Evolutionary conservation across 2,888 invertebrate species (phyloP), one percentile per base, ranked within the genome.

Genomic region (Nemurella pictetii): DNA sequence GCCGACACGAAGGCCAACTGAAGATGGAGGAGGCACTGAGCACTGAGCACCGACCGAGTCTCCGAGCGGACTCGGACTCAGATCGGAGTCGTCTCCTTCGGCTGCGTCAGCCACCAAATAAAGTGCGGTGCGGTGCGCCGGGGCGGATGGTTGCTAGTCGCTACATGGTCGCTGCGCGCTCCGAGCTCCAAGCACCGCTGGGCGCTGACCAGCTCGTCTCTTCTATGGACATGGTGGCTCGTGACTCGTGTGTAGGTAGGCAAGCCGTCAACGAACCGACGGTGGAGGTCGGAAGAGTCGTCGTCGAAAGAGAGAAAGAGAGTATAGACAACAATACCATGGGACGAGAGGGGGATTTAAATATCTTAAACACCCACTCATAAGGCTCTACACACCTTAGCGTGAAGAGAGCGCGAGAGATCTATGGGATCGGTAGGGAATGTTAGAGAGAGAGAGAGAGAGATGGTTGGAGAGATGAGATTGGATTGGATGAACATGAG

Each of bases 291-390:
- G 28, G 28, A 0, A 75, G 75, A 75, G 75, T 75, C 75, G n/a
- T 26, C 26, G 27, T 75, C 29, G 78, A 78, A 78, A 78, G 28
- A 78, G 28, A n/a, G 28, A 78, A n/a, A 78, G 28, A 28, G 5
- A 78, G 78, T 78, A 28, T 12, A 81, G 26, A 80, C 75, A 78
- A 78, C 78, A 78, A 78, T 78, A 78, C 27, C 29, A 35, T 35
- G 28, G 72, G 29, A 15, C 15, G 28, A 55, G 82, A 72, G 82
- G 82, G 78, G 82, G 72, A 82, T 55, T 82, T 82, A 82, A 72
- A 82, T 82, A 28, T 82, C 82, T 78, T 20, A 30, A 36, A 36
- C 82, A 82, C 82, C 82, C 82, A 82, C 82, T 27, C 82, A 30
- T 35, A 81, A 30, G 26, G 55, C 28, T 82, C 27, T 29, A 82